Evolutionary conservation across 2,797 vertebrate species (phyloP).

Genomic region (Heliangelus exortis): DNA sequence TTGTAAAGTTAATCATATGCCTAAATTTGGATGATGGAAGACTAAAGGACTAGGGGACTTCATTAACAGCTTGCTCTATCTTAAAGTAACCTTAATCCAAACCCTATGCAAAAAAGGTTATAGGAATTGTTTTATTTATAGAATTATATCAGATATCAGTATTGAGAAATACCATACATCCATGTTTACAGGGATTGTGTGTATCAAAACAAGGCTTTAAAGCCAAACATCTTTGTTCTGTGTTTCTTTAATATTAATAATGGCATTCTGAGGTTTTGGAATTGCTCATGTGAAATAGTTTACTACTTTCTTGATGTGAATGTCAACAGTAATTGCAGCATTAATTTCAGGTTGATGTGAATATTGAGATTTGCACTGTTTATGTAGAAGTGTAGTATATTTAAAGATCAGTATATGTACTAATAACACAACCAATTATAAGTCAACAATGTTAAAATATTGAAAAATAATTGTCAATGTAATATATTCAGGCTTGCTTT

Average conservation of each 20-base stretch:
- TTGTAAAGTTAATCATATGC: conserved; percentile 9
- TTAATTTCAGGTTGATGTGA: conserved; percentile 77
- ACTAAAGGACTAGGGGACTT: conserved; percentile 44
- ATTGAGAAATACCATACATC: conserved; percentile 71
- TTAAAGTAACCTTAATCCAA: conserved; percentile 63
- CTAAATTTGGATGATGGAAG: conserved; percentile 33
- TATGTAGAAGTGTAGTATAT: conserved; percentile 75
- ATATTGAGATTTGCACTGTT: conserved; percentile 77
- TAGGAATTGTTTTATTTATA: conserved; percentile 74
- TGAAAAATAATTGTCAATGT: conserved; percentile 71
- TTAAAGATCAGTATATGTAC: conserved; percentile 77
- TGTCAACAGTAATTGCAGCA: conserved; percentile 75
- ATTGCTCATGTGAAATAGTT: conserved; percentile 73
- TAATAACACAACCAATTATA: conserved; percentile 72
- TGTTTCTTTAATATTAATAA: conserved; percentile 65
- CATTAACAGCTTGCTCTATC: conserved; percentile 64
- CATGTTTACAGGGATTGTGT: conserved; percentile 72
- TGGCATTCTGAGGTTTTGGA: conserved; percentile 72
- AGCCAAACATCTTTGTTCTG: conserved; percentile 64
- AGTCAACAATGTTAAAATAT: conserved; percentile 74
- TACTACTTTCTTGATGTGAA: conserved; percentile 75
- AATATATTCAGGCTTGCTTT: conserved; percentile 74
- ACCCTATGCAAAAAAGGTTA: conserved; percentile 78
- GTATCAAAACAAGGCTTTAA: conserved; percentile 66
- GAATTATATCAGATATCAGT: conserved; percentile 66